Conservation (phyloP, 2,797 vertebrate species). For the Gallinago solitaria region DNA sequence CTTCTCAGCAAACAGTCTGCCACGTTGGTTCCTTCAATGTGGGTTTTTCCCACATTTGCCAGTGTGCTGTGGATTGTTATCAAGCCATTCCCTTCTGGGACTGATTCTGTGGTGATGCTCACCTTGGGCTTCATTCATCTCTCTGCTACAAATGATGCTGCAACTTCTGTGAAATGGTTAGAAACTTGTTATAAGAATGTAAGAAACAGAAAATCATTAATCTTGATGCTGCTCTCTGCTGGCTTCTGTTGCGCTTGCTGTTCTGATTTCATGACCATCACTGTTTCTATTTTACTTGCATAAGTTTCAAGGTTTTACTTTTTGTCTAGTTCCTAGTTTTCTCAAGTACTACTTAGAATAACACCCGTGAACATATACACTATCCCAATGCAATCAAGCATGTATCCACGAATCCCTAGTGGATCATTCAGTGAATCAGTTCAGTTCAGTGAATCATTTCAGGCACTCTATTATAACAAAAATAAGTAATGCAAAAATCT, state of each 20-base stretch:
- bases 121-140: neutral
- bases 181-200: neutral
- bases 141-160: neutral
- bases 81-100: neutral
- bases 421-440: neutral
- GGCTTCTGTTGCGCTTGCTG: neutral
- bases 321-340: neutral
- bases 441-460: neutral
- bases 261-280: neutral
- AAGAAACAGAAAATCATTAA: neutral
- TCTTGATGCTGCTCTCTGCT: neutral
- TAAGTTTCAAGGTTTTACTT: neutral
- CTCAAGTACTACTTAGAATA: neutral
- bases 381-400: neutral
- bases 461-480: neutral
- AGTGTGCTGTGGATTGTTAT: neutral
- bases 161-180: neutral
- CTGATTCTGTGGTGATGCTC: neutral
- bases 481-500: neutral
- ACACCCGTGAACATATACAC: neutral
- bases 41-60: neutral
- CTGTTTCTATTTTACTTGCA: neutral
- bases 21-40: fast-evolving
- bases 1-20: fast-evolving
- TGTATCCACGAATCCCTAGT: neutral